Percentiles rank a stretch among this genome's conserved stretches.
phyloP scores from a whole-genome alignment of 1,140 invertebrate species.

The Coenobita brevimanus region DNA sequence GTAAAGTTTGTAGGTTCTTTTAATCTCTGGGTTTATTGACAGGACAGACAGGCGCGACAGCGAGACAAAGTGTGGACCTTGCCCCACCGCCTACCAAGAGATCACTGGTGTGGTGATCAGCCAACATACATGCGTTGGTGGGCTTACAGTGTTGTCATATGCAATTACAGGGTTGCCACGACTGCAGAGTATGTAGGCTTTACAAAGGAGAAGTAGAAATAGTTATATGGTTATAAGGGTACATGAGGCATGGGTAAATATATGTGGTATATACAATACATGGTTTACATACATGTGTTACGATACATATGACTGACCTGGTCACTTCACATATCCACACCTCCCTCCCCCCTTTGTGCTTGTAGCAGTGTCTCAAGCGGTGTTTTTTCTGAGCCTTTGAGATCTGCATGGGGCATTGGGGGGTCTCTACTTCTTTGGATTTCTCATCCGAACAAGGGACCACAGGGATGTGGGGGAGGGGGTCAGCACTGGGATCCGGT shows the following conservation, averaged over 20 bases:
- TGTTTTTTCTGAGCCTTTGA: no score
- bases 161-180: background rate
- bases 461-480: background rate
- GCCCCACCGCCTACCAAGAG: no score
- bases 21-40: no score
- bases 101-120: no score
- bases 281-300: background rate
- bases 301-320: background rate
- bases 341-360: slow-evolving; percentile 8
- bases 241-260: background rate
- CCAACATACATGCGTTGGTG: no score
- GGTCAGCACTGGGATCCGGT: background rate
- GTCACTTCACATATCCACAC: slow-evolving; percentile 10
- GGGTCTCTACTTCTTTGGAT: no score
- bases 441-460: background rate
- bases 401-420: no score
- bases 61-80: no score
- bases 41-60: no score
- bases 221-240: background rate
- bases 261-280: background rate
- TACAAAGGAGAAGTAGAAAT: background rate
- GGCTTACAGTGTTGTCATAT: no score
- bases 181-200: background rate
- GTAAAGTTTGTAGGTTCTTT: no score
- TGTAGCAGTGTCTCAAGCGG: background rate